Evolutionary conservation across 2,888 invertebrate genomes (phyloP).

Genomic region (Emmelina monodactyla): DNA sequence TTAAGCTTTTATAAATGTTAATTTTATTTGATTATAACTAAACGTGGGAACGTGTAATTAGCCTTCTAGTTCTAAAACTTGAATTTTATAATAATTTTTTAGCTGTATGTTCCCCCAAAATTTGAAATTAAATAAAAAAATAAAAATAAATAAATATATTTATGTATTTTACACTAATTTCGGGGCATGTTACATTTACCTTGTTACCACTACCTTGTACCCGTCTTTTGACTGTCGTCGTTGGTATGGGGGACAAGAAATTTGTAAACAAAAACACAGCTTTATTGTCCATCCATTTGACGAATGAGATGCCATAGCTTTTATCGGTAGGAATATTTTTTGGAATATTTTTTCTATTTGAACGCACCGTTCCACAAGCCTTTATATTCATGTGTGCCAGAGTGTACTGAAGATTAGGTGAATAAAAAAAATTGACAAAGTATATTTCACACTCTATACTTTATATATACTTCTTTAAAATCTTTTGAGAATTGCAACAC

Average conservation of each 20-base stretch:
- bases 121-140: no score
- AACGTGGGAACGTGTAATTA: no score
- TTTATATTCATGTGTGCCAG: constrained; percentile 15
- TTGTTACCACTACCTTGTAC: neutral
- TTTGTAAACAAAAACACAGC: constrained; percentile 18
- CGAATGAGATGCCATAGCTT: constrained; percentile 12
- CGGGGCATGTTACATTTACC: neutral
- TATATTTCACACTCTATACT: constrained; percentile 11
- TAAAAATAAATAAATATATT: no score
- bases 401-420: constrained; percentile 11
- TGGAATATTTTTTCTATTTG: constrained; percentile 15
- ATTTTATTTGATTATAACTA: no score
- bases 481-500: no score
- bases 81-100: no score
- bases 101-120: no score
- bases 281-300: constrained; percentile 16
- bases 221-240: constrained; percentile 8
- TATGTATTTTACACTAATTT: no score
- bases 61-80: no score
- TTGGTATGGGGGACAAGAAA: constrained; percentile 16
- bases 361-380: constrained; percentile 16
- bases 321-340: constrained; percentile 13
- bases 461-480: neutral
- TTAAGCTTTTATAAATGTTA: no score
- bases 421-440: constrained; percentile 13